Evolutionary conservation across 2,113 vertebrate species (phyloP), one percentile per base, ranked within the genome.

Genomic region (Andinoacara biseriatus): DNA sequence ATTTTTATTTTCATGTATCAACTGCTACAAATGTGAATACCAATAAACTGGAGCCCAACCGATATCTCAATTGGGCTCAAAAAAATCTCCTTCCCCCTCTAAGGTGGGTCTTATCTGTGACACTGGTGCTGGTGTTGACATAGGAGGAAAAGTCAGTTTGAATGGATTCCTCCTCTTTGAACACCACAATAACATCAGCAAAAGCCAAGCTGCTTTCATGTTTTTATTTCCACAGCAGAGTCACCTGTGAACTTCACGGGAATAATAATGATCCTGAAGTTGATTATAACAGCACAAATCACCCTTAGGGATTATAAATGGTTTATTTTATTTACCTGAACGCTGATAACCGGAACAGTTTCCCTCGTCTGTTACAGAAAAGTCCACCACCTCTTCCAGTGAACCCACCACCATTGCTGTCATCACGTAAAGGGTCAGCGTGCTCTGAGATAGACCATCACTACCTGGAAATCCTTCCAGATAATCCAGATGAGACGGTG

Each of bases 361-460:
- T 1, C 4, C 26, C 52, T 69, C 49, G 15, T 60, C 20, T 49
- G 8, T 77, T 61, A 33, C 63, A 84, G 82, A 52, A 9, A n/a
- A 35, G 3, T 31, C 22, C 33, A 15, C 60, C 80, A 43, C 24
- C 52, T 10, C 46, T 24, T 31, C 49, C 33, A n/a, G 11, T 58
- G 24, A 76, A 57, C 5, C 59, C 58, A 46, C 35, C 54, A 18
- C 11, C n/a, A 7, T 46, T 11, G 20, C 54, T 1, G n/a, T 26
- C n/a, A 49, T 4, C 1, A 3, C 14, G 14, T 14, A 8, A 33
- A 18, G 18, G 56, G 9, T 40, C 13, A 22, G 0, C n/a, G 7
- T 2, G 61, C 58, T 61, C 24, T n/a, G 6, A 54, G 5, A 60
- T 3, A 54, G 5, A 3, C 6, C 8, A 1, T 56, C 5, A 0